Evolutionary conservation across 2,113 vertebrate genomes (phyloP), one percentile per base, ranked within the genome.

Genomic region (Butastur rufipennis): DNA sequence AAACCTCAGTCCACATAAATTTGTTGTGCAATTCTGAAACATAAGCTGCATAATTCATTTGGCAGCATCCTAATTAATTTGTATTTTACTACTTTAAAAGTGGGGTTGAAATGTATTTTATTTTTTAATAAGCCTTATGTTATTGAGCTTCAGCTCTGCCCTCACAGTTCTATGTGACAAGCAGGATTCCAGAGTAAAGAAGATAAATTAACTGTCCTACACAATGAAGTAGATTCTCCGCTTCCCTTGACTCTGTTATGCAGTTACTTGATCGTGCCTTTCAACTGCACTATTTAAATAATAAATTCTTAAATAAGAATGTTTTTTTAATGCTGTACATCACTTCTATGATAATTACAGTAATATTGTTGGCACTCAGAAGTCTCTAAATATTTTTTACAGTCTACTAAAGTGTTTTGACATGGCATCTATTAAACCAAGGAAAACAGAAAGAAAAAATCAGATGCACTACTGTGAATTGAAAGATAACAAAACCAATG

Each of bases 321-420:
- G 10, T 6, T 29, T 94, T 92, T 88, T 91, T 59, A 90, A 86
- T 92, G 48, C 10, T 86, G 32, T 88, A 47, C 20, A 43, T 93
- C 63, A 88, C 25, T 90, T 90, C 67, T 31, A 19, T 55, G 50
- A 88, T 84, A 97, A 93, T 86, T 90, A 22, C 22, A 86, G 34
- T 63, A 90, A 95, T 83, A 88, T 25, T 63, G n/a, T 71, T 90
- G 63, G 29, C 79, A 94, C 63, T 86, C 72, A 86, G 36, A 83
- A 90, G 29, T 48, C 80, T 88, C 42, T 83, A 96, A 97, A 93
- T 93, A 80, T 90, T 93, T 97, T 94, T 92, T 83, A 55, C 11
- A 36, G 50, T 56, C 50, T 95, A 29, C 38, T 78, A 19, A 86
- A 90, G 19, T 94, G 75, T 74, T 97, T 90, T 83, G 63, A 92